Evolutionary conservation across 1,140 invertebrate species (phyloP).

Genomic region (Cryptotermes secundus): DNA sequence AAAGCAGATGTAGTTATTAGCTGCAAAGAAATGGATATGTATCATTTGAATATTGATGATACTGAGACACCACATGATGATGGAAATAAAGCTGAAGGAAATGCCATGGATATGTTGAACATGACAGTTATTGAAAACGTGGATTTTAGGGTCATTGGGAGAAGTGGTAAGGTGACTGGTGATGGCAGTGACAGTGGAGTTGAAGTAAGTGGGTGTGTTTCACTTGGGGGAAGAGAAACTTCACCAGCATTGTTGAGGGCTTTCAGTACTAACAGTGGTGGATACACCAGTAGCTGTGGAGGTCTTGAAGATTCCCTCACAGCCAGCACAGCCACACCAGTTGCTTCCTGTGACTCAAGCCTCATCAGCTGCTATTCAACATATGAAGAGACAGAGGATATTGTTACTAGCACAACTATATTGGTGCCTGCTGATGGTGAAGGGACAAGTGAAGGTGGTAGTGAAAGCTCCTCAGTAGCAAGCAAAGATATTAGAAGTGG

Average conservation of each 20-base stretch:
- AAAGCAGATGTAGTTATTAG: background rate
- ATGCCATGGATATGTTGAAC: background rate
- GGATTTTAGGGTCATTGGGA: background rate
- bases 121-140: background rate
- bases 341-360: conserved; percentile 68
- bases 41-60: background rate
- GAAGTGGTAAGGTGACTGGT: background rate
- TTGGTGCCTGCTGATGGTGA: conserved; percentile 30
- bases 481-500: conserved; percentile 39
- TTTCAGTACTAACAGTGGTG: conserved; percentile 58
- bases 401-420: conserved; percentile 31
- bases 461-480: conserved; percentile 70
- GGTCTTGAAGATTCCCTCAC: conserved; percentile 48
- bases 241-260: conserved; percentile 38
- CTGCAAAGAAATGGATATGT: background rate
- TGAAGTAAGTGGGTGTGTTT: conserved; percentile 61
- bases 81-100: background rate
- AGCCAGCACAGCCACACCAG: conserved; percentile 39
- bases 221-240: conserved; percentile 59
- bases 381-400: conserved; percentile 53
- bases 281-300: conserved; percentile 63
- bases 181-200: conserved; percentile 79
- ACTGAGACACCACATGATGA: background rate
- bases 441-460: conserved; percentile 62
- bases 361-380: conserved; percentile 73